phyloP scores from a whole-genome alignment of 2,797 vertebrate species.

The Cirrhinus mrigala region DNA sequence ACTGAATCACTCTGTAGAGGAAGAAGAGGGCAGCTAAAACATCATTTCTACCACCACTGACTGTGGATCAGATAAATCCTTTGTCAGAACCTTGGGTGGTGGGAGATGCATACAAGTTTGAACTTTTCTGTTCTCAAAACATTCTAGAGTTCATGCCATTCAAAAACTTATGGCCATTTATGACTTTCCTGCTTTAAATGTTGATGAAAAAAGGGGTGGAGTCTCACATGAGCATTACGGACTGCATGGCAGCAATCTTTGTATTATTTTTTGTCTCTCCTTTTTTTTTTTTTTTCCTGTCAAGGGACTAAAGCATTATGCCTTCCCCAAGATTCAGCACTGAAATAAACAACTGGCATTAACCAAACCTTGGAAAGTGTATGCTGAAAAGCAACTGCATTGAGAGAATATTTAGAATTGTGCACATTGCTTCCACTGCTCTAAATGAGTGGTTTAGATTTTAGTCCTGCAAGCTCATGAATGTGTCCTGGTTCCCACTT shows the following conservation, averaged over 20 bases:
- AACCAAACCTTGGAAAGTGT: conserved; percentile 17
- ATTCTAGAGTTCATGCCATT: conserved; percentile 1
- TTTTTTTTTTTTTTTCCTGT: too few species aligned
- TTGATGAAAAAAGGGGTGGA: conserved; percentile 23
- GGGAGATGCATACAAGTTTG: not conserved
- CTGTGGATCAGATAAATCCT: not conserved
- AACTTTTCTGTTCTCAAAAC: conserved; percentile 15
- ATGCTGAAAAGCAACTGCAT: not conserved
- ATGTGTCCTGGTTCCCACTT: not conserved
- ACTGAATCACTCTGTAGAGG: conserved; percentile 88
- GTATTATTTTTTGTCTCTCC: not conserved
- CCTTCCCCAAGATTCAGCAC: not conserved
- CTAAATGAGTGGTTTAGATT: not conserved
- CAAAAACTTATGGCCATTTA: not conserved
- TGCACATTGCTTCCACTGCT: not conserved
- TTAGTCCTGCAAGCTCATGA: not conserved
- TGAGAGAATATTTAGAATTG: not conserved
- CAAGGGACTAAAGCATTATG: conserved; percentile 4
- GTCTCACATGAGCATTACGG: conserved; percentile 56
- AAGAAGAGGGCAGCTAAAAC: conserved; percentile 77
- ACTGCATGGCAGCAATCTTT: not conserved
- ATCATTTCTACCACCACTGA: not conserved
- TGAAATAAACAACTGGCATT: conserved; percentile 17
- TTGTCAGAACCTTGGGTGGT: not conserved
- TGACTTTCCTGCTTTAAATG: conserved; percentile 3